phyloP scores from a whole-genome alignment of 1,140 invertebrate genomes.

The Drosophila gunungcola region DNA sequence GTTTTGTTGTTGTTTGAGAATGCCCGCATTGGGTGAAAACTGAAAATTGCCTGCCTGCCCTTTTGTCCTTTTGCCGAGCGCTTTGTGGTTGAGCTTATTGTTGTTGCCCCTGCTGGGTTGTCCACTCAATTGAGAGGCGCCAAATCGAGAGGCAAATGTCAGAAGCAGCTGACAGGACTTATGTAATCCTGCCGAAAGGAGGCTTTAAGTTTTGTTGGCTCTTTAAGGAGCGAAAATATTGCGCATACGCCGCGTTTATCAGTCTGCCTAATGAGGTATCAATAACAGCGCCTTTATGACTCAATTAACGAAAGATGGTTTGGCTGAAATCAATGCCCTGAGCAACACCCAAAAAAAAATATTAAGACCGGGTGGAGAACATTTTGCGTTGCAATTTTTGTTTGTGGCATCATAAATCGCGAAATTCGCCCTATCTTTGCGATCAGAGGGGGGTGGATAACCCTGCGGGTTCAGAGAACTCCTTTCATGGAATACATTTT shows the following conservation, averaged over 20 bases:
- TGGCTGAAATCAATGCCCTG: conserved; percentile 56
- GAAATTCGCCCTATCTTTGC: conserved; percentile 31
- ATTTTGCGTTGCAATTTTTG: conserved; percentile 37
- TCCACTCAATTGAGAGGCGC: conserved; percentile 37
- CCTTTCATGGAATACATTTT: conserved; percentile 50
- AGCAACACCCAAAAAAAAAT: background rate
- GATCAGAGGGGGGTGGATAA: conserved; percentile 33
- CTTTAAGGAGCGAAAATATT: conserved; percentile 36
- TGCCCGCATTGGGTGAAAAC: conserved; percentile 23
- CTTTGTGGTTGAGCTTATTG: conserved; percentile 24
- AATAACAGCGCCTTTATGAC: conserved; percentile 74
- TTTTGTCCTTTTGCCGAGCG: conserved; percentile 17
- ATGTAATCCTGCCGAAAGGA: conserved; percentile 5
- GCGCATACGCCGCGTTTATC: conserved; percentile 64
- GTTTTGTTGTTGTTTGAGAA: conserved; percentile 10
- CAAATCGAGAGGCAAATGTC: conserved; percentile 44
- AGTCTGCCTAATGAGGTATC: conserved; percentile 77
- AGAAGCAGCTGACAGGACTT: conserved; percentile 46
- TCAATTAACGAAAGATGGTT: conserved; percentile 65
- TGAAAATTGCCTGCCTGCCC: conserved; percentile 26
- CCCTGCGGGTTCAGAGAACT: conserved; percentile 59
- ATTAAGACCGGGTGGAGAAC: conserved; percentile 20
- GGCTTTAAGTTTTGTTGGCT: conserved; percentile 34
- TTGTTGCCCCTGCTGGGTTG: conserved; percentile 9
- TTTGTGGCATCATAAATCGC: conserved; percentile 46